phyloP scores from a whole-genome alignment of 2,113 vertebrate species.

The Xyrauchen texanus region DNA sequence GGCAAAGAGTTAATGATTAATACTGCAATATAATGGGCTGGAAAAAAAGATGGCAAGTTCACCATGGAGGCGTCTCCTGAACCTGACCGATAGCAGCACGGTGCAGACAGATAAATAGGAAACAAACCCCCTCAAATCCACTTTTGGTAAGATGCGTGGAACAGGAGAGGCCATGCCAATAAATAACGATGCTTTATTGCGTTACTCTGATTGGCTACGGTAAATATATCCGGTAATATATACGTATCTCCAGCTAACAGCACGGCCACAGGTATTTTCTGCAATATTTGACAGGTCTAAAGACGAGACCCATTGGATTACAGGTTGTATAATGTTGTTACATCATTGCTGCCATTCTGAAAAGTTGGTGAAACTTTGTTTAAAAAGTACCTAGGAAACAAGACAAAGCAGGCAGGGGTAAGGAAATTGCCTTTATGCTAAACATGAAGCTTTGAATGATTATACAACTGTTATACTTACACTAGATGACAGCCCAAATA shows the following conservation, averaged over 20 bases:
- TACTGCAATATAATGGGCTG: conserved; percentile 75
- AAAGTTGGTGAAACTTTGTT: conserved; percentile 41
- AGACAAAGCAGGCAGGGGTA: background rate
- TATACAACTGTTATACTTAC: too few species aligned
- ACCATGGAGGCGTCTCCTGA: conserved; percentile 67
- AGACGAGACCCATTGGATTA: conserved; percentile 49
- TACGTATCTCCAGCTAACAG: conserved; percentile 54
- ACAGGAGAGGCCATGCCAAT: conserved; percentile 50
- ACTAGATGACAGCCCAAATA: too few species aligned
- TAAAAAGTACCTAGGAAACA: conserved; percentile 28
- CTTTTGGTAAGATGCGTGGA: conserved; percentile 55
- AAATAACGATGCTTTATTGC: conserved; percentile 58
- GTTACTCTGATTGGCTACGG: conserved; percentile 49
- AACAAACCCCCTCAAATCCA: conserved; percentile 53
- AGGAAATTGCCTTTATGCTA: too few species aligned
- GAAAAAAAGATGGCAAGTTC: conserved; percentile 66
- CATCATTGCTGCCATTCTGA: conserved; percentile 46
- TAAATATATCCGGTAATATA: conserved; percentile 44
- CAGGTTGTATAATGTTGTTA: conserved; percentile 53
- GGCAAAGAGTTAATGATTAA: conserved; percentile 81
- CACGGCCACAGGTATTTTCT: conserved; percentile 50
- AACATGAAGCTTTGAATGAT: too few species aligned
- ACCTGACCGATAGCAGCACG: conserved; percentile 71
- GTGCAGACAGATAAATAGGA: conserved; percentile 62
- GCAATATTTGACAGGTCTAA: conserved; percentile 52